Evolutionary conservation across 2,797 vertebrate genomes (phyloP), one percentile per base, ranked within the genome.

Genomic region (Squalus acanthias): DNA sequence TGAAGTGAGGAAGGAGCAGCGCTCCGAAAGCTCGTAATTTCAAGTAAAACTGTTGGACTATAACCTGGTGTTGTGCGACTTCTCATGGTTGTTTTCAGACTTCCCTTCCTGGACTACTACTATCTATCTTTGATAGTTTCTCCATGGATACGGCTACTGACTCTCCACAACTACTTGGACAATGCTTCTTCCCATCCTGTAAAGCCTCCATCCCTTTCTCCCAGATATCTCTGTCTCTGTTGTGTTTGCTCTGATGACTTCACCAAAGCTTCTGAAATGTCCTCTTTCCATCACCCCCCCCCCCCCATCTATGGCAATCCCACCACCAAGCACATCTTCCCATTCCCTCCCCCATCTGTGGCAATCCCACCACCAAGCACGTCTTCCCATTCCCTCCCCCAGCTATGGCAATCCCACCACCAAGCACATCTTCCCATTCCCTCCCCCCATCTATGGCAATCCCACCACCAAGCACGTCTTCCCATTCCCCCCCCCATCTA

Each of bases 221-320:
- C 39, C 29, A 39, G 29, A n/a, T 67, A 33, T 26, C 60, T 95
- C 46, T 39, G 63, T 12, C 63, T n/a, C 8, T 65, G n/a, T 50
- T 88, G 85, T 53, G 22, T 88, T 50, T 88, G 50, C 91, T 3
- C 91, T 67, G n/a, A 2, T 93, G 24, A 93, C 65, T 17, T 67
- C 53, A 67, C 53, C 91, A 93, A 93, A 22, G 91, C 4, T 39
- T 79, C n/a, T 79, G 39, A 39, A 39, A 88, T 69, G 72, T 89
- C 87, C 70, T 39, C 96, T 95, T 72, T 92, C 96, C 93, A 60
- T 39, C 67, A 94, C 29, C 96, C 76, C 95, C 72, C 88, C 89
- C 91, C 79, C 94, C 96, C 91, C 50, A 70, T 33, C 65, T 72
- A 39, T 39, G 39, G 39, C 39, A 39, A 39, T 39, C 39, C 39